phyloP scores from a whole-genome alignment of 2,113 vertebrate genomes.

The Apus apus region DNA sequence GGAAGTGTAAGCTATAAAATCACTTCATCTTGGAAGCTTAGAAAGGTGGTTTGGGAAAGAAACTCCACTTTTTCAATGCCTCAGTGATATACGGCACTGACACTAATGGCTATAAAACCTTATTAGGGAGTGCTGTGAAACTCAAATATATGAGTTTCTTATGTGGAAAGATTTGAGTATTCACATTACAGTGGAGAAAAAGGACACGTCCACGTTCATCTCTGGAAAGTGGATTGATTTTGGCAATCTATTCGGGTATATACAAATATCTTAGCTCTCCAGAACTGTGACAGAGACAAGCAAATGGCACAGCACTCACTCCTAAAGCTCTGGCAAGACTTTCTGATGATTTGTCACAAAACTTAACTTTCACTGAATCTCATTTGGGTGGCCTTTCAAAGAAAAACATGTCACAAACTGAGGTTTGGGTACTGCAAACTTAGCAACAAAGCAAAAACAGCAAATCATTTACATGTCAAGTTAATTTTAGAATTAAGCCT shows the following conservation, averaged over 20 bases:
- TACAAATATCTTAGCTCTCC: conserved; percentile 42
- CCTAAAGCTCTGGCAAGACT: neutral
- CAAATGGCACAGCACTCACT: conserved; percentile 2
- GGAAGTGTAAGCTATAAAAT: conserved; percentile 70
- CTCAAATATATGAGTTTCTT: conserved; percentile 72
- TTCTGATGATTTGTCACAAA: neutral
- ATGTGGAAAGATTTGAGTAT: conserved; percentile 66
- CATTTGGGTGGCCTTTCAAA: neutral
- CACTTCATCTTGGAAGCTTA: conserved; percentile 72
- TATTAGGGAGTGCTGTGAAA: conserved; percentile 70
- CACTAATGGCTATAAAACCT: conserved; percentile 69
- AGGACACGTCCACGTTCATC: conserved; percentile 55
- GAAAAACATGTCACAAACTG: neutral
- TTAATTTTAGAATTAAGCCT: neutral
- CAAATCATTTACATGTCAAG: neutral
- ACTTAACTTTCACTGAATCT: neutral
- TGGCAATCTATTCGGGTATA: conserved; percentile 54
- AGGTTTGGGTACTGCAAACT: neutral
- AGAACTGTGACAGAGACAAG: conserved; percentile 26
- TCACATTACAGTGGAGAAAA: conserved; percentile 55
- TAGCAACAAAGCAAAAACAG: neutral
- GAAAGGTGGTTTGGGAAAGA: conserved; percentile 71
- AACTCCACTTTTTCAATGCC: conserved; percentile 69
- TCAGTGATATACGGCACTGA: conserved; percentile 68
- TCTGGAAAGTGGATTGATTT: conserved; percentile 61